Evolutionary conservation across 2,113 vertebrate species (phyloP).

Genomic region (Phoxinus phoxinus): DNA sequence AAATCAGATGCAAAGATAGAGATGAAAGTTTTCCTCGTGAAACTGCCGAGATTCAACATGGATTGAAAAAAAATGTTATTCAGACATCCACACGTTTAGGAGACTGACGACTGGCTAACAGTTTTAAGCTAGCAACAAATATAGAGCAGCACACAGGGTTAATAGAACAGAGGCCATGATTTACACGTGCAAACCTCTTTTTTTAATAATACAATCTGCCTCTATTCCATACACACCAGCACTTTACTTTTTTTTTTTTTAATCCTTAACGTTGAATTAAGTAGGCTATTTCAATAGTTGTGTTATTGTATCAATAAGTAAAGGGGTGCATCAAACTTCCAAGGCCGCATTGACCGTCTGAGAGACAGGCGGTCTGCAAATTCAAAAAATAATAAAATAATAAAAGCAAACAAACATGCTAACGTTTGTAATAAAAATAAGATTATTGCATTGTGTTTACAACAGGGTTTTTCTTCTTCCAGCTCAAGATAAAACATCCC

Average conservation of each 20-base stretch:
- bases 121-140: not conserved
- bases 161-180: not conserved
- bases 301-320: slow-evolving; percentile 1
- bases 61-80: not conserved
- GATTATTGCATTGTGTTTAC: not conserved
- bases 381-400: not conserved
- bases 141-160: not conserved
- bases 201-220: not conserved
- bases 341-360: not conserved
- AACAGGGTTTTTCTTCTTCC: not conserved
- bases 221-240: not conserved
- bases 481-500: not conserved
- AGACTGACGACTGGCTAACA: not conserved
- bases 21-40: not conserved
- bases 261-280: not conserved
- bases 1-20: not conserved
- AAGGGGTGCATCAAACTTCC: slow-evolving; percentile 1
- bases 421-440: not conserved
- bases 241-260: too few species aligned
- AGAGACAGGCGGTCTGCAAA: not conserved
- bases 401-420: not conserved
- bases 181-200: not conserved
- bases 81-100: not conserved
- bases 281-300: not conserved
- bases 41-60: not conserved